A percentile compares a stretch with the other conserved stretches of the same genome.
Conservation (phyloP, 2,888 invertebrate species). For the Gonocerus acuteangulatus region DNA sequence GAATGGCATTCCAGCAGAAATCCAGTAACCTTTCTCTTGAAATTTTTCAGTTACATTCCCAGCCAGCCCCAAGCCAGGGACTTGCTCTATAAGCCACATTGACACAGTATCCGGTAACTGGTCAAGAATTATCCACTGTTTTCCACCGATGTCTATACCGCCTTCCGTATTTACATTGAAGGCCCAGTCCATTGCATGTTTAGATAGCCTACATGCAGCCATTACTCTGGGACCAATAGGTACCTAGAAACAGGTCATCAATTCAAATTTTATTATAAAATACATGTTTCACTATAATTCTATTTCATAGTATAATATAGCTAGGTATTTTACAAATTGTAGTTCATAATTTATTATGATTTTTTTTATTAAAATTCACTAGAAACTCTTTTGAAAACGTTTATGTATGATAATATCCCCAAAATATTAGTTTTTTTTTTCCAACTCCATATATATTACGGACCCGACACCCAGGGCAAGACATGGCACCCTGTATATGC, state of each 20-base stretch:
- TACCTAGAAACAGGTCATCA: slow-evolving; percentile 47
- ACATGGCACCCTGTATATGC: no score
- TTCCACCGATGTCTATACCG: slow-evolving; percentile 72
- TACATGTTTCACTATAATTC: neutral
- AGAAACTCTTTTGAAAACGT: no score
- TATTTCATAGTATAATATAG: neutral
- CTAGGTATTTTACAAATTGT: neutral
- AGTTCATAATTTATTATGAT: neutral
- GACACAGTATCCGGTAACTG: slow-evolving; percentile 42
- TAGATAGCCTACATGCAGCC: slow-evolving; percentile 74
- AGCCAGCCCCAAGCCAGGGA: slow-evolving; percentile 56
- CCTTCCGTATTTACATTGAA: slow-evolving; percentile 59
- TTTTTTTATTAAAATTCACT: no score
- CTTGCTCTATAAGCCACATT: slow-evolving; percentile 70
- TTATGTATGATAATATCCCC: no score
- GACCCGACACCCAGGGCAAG: no score
- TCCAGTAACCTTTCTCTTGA: slow-evolving; percentile 59
- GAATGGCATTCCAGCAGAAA: slow-evolving; percentile 57
- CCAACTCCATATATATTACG: no score
- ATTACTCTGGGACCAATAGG: slow-evolving; percentile 68
- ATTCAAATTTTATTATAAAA: neutral
- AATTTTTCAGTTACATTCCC: slow-evolving; percentile 62
- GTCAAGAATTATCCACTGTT: slow-evolving; percentile 80
- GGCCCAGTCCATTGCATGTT: slow-evolving; percentile 65
- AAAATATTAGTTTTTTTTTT: no score